phyloP scores from a whole-genome alignment of 2,113 vertebrate species.

The Cavia aperea region DNA sequence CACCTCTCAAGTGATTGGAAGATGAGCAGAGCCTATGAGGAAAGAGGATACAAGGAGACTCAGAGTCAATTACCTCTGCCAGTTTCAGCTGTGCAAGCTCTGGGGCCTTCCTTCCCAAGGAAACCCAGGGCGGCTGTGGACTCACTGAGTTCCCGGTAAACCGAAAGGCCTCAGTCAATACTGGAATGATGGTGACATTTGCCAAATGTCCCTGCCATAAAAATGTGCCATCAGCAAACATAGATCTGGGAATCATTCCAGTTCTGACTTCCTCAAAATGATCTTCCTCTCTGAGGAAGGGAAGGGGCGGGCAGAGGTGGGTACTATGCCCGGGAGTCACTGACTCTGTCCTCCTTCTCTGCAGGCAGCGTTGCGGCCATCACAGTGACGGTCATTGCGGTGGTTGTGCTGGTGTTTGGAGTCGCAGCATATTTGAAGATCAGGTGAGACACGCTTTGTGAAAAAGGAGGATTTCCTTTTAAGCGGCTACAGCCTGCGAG shows the following conservation, averaged over 20 bases:
- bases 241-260: neutral
- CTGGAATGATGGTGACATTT: neutral
- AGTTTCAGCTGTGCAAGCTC: neutral
- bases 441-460: constrained; percentile 71
- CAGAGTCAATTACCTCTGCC: neutral
- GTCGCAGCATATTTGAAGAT: constrained; percentile 78
- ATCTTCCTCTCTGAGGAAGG: neutral
- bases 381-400: constrained; percentile 74
- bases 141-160: neutral
- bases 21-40: neutral
- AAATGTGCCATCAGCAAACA: neutral
- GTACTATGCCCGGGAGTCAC: accelerated
- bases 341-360: neutral
- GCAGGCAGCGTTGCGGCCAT: constrained; percentile 81
- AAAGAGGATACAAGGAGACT: neutral
- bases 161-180: neutral
- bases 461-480: neutral
- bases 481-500: neutral
- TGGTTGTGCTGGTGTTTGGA: constrained; percentile 78
- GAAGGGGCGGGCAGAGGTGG: neutral
- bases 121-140: neutral
- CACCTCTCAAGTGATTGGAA: neutral
- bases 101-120: neutral
- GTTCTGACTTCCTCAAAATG: neutral
- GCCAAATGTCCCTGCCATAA: neutral